Percentiles rank a stretch among this genome's conserved stretches.
Evolutionary conservation across 2,888 invertebrate genomes (phyloP).

Genomic region (Ichneumoninae sp.): DNA sequence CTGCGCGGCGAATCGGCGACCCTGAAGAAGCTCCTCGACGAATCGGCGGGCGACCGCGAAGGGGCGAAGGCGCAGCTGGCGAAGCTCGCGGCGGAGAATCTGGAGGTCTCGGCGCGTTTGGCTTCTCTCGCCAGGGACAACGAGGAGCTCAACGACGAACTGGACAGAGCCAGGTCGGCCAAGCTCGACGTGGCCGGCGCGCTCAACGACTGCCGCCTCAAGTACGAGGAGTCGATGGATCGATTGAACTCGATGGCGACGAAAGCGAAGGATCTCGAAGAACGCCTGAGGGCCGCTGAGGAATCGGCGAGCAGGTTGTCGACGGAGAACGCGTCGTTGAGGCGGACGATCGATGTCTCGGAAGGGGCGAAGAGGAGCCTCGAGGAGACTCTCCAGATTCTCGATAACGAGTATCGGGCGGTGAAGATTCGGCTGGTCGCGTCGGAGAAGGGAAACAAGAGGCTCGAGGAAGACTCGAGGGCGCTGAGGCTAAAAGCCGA

Average conservation of each 20-base stretch:
- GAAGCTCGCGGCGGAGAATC: constrained; percentile 63
- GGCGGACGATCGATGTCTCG: constrained; percentile 26
- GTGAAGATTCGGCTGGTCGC: constrained; percentile 43
- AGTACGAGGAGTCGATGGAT: constrained; percentile 63
- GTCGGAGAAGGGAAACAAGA: constrained; percentile 52
- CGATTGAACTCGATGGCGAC: constrained; percentile 40
- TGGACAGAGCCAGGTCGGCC: constrained; percentile 67
- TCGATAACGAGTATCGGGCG: constrained; percentile 47
- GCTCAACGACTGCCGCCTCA: constrained; percentile 68
- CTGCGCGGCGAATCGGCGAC: constrained; percentile 39
- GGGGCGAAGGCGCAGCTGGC: constrained; percentile 55
- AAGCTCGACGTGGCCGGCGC: constrained; percentile 68
- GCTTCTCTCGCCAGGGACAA: constrained; percentile 67
- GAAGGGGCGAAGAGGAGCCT: constrained; percentile 37
- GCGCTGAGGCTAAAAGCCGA: constrained; percentile 23
- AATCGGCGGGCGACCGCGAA: constrained; percentile 54
- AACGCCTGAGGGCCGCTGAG: constrained; percentile 50
- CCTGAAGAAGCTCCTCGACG: constrained; percentile 62
- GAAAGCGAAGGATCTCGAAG: constrained; percentile 44
- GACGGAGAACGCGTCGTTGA: constrained; percentile 22
- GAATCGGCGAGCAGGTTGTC: constrained; percentile 41
- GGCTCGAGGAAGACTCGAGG: constrained; percentile 34
- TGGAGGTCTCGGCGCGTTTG: constrained; percentile 61
- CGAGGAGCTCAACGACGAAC: constrained; percentile 66
- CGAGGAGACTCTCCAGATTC: constrained; percentile 53